Evolutionary conservation across 2,113 vertebrate species (phyloP), one percentile per base, ranked within the genome.

Genomic region (Panthera tigris): DNA sequence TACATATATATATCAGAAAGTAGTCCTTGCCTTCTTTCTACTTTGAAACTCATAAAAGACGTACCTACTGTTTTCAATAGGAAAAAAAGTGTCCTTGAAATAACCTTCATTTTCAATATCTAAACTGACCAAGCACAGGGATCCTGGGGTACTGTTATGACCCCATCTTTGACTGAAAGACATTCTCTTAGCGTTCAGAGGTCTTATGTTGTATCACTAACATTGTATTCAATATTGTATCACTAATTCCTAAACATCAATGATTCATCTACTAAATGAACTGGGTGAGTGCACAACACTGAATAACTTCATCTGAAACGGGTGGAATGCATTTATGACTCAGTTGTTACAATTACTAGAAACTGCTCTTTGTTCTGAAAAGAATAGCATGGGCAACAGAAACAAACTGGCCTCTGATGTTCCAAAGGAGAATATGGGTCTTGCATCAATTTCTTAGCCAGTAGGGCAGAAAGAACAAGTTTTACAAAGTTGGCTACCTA

Each of bases 21-120:
- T 5, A 0, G 66, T 31, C 57, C 73, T 95, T 93, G n/a, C 7
- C 61, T 87, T 79, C 73, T 52, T 39, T 31, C 33, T 68, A 31
- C 23, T 92, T 89, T 69, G 27, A 92, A 96, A 95, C 19, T 91
- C 71, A 71, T 52, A 68, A 71, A 89, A 76, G 89, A 89, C 7
- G 18, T 13, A 73, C 19, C 61, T 93, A 73, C 15, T 45, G 61
- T 83, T 82, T 92, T 81, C 74, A 89, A 78, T 23, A 76, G 39
- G 8, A 31, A 85, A 91, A 91, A 89, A 45, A 27, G 5, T 81
- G 9, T 27, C 41, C 27, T 83, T 84, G 69, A 83, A 95, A 90
- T 90, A 41, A 57, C 12, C 83, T 79, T 97, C 36, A 57, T 65
- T 84, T 79, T 83, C 73, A 89, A 68, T 33, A 84, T 57, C 68